Conservation (phyloP, 2,113 vertebrate genomes). For the Chloebia gouldiae region DNA sequence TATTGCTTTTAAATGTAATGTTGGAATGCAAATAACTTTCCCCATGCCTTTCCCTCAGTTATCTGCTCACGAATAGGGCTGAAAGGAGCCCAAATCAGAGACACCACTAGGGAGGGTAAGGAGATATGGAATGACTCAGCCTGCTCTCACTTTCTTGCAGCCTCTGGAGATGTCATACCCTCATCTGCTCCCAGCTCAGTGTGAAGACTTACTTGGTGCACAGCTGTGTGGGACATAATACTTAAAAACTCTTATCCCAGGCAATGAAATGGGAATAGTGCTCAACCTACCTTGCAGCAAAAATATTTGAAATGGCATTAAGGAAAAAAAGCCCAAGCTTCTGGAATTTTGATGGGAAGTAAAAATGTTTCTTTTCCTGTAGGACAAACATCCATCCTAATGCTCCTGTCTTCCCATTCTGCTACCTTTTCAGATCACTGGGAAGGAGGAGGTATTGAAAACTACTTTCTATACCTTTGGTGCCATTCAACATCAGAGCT, state of each 20-base stretch:
- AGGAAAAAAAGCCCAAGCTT: slow-evolving; percentile 57
- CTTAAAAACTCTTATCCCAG: slow-evolving; percentile 54
- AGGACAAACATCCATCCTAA: slow-evolving; percentile 21
- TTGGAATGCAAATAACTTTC: slow-evolving; percentile 70
- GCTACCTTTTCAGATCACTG: slow-evolving; percentile 23
- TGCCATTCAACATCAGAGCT: slow-evolving; percentile 7
- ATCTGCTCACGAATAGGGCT: slow-evolving; percentile 74
- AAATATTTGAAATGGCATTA: slow-evolving; percentile 72
- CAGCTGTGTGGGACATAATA: slow-evolving; percentile 47
- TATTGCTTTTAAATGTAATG: slow-evolving; percentile 73
- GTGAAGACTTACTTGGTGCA: not conserved
- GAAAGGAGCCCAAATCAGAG: slow-evolving; percentile 58
- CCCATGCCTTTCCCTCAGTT: not conserved
- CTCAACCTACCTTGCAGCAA: slow-evolving; percentile 58
- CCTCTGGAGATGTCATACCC: slow-evolving; percentile 25
- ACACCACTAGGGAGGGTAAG: slow-evolving; percentile 11
- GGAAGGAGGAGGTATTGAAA: slow-evolving; percentile 12
- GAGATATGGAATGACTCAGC: slow-evolving; percentile 48
- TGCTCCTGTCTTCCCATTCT: slow-evolving; percentile 27
- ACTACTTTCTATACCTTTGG: not conserved
- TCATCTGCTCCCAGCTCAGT: slow-evolving; percentile 50
- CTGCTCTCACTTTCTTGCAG: not conserved
- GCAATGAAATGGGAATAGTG: slow-evolving; percentile 65
- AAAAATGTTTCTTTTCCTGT: not conserved
- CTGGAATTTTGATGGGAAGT: slow-evolving; percentile 37